Conservation (phyloP, 2,113 vertebrate species). For the Colistium nudipinnis region DNA sequence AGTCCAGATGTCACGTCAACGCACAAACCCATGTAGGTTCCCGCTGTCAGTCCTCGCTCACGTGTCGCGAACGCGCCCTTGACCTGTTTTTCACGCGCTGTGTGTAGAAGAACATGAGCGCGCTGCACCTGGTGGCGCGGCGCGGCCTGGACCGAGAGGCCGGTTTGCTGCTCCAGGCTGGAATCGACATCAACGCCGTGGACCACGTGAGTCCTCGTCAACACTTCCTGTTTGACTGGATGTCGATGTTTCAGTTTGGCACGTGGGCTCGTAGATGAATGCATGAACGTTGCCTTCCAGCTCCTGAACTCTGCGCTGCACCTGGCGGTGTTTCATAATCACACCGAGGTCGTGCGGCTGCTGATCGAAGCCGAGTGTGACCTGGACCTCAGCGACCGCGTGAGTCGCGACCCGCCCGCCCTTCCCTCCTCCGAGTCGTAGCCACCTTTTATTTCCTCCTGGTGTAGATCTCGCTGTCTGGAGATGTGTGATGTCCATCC, state of each 20-base stretch:
- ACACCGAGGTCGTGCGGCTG: constrained; percentile 80
- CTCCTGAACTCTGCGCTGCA: constrained; percentile 84
- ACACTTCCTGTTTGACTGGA: no score
- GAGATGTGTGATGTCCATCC: no score
- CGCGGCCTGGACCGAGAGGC: constrained; percentile 78
- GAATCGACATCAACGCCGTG: constrained; percentile 78
- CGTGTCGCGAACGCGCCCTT: neutral
- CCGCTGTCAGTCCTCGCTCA: neutral
- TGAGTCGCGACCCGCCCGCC: constrained; percentile 80
- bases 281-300: constrained; percentile 64
- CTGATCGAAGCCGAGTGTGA: constrained; percentile 83
- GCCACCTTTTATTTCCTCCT: no score
- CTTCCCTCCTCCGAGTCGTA: no score
- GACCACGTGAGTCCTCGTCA: constrained; percentile 82
- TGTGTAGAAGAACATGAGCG: constrained; percentile 84
- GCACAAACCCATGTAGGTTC: constrained; percentile 82
- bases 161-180: constrained; percentile 80
- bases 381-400: constrained; percentile 85
- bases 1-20: constrained; percentile 81
- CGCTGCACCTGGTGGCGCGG: constrained; percentile 86
- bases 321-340: constrained; percentile 84
- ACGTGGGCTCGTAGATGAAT: no score
- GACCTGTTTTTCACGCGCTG: neutral
- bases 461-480: no score
- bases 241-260: no score